Evolutionary conservation across 2,888 invertebrate genomes (phyloP).

Genomic region (Anodontia alba): DNA sequence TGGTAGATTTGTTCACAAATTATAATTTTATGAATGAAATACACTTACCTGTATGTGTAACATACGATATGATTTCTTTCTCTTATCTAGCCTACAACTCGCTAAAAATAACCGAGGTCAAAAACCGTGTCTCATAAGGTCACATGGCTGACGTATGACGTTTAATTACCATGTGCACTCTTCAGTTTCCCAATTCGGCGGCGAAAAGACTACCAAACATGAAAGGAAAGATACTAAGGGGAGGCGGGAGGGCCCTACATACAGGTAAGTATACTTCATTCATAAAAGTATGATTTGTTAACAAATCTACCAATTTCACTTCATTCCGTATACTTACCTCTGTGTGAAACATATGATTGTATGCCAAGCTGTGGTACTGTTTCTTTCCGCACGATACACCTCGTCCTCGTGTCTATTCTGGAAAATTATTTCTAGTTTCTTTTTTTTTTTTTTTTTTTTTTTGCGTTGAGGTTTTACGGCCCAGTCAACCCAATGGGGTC

Average conservation of each 20-base stretch:
- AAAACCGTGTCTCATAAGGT: background rate
- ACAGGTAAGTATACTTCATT: conserved; percentile 47
- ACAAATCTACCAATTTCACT: conserved; percentile 34
- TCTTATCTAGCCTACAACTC: conserved; percentile 2
- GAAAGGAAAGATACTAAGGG: conserved; percentile 17
- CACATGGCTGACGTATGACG: background rate
- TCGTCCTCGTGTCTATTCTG: too few relatives aligned
- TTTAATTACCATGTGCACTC: background rate
- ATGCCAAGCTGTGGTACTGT: conserved; percentile 3
- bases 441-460: too few relatives aligned
- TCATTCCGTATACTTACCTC: conserved; percentile 24
- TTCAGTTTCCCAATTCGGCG: background rate
- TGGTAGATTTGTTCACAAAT: conserved; percentile 26
- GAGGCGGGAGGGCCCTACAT: conserved; percentile 11
- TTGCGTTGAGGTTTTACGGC: too few relatives aligned
- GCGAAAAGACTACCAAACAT: background rate
- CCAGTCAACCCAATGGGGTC: too few relatives aligned
- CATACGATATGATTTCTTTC: conserved; percentile 18
- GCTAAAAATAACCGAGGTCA: conserved; percentile 3
- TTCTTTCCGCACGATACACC: background rate
- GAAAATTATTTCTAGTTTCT: too few relatives aligned
- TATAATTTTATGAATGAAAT: conserved; percentile 39
- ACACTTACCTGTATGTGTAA: conserved; percentile 23
- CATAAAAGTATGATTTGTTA: conserved; percentile 35
- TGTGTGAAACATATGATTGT: conserved; percentile 22